Evolutionary conservation across 2,888 invertebrate genomes (phyloP).

Genomic region (Ametastegia equiseti): DNA sequence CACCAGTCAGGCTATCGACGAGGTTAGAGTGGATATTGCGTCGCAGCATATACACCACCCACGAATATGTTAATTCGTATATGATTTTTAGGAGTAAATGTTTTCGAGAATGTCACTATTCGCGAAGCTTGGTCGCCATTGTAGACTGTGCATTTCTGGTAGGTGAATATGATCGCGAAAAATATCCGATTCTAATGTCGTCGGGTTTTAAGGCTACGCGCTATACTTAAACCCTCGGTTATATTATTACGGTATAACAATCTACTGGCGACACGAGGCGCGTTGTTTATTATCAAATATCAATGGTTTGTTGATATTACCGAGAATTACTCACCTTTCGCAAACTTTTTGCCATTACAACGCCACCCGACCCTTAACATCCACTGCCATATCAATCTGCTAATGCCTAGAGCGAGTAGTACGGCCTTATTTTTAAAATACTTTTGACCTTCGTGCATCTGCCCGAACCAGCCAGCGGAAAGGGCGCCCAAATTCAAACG

Average conservation of each 20-base stretch:
- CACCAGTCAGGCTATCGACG: slow-evolving; percentile 48
- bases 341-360: slow-evolving; percentile 88
- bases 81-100: slow-evolving; percentile 65
- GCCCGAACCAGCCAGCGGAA: slow-evolving; percentile 68
- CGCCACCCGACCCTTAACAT: slow-evolving; percentile 88
- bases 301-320: slow-evolving; percentile 55
- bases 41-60: slow-evolving; percentile 66
- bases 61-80: slow-evolving; percentile 62
- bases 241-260: neutral
- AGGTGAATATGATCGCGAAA: slow-evolving; percentile 62
- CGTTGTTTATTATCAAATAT: slow-evolving; percentile 21
- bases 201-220: neutral
- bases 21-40: slow-evolving; percentile 69
- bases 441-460: slow-evolving; percentile 75
- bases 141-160: slow-evolving; percentile 68
- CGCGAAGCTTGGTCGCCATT: slow-evolving; percentile 73
- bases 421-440: slow-evolving; percentile 75
- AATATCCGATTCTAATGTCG: slow-evolving; percentile 35
- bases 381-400: slow-evolving; percentile 81
- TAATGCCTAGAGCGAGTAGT: slow-evolving; percentile 60
- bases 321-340: slow-evolving; percentile 83
- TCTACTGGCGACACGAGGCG: slow-evolving; percentile 22
- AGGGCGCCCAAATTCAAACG: slow-evolving; percentile 71
- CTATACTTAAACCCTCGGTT: neutral
- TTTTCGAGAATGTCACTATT: slow-evolving; percentile 72